Base-by-base conservation (phyloP, 2,888 invertebrate genomes). In the Synanthedon tipuliformis region DNA sequence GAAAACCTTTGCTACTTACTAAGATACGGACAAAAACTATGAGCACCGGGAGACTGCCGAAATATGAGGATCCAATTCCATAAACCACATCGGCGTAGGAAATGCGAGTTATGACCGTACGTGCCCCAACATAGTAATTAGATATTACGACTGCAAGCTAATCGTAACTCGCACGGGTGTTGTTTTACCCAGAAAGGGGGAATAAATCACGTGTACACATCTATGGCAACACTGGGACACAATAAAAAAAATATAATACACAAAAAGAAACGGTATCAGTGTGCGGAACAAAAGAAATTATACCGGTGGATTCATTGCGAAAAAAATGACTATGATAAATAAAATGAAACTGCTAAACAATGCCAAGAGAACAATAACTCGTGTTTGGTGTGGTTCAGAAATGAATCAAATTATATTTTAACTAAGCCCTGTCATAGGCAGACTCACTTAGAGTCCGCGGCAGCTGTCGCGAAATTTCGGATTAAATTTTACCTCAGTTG, bases 31-130 rank as follows among this genome's bases (percentile, higher is more conserved):
- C 75, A 77, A 73, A 75, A 78, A 76, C 76, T 79, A 75, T 75
- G 76, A 73, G 73, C 77, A 76, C 76, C 78, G 69, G 73, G 81
- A 81, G 83, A 78, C 84, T 78, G 73, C 83, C 86, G 78, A 87
- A 87, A 82, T 87, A 87, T 85, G 86, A 81, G 83, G 77, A 79
- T 79, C 80, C 82, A 81, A 86, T 85, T 82, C 83, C 85, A 84
- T 87, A 87, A 87, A 87, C 79, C 84, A 85, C 84, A 81, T 81
- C 72, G 79, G 81, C 68, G 77, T 77, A 79, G 85, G 85, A 83
- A 82, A 76, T 63, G 73, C 78, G 81, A 86, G 85, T 85, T 87
- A 86, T 81, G 81, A 72, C 64, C 65, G 82, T 82, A 85, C 87
- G 87, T 87, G 87, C 84, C 73, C 73, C 71, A 75, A 75, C 87